Percentiles rank a stretch among this genome's conserved stretches.
phyloP scores from a whole-genome alignment of 2,113 vertebrate genomes.

The Quiscalus mexicanus region DNA sequence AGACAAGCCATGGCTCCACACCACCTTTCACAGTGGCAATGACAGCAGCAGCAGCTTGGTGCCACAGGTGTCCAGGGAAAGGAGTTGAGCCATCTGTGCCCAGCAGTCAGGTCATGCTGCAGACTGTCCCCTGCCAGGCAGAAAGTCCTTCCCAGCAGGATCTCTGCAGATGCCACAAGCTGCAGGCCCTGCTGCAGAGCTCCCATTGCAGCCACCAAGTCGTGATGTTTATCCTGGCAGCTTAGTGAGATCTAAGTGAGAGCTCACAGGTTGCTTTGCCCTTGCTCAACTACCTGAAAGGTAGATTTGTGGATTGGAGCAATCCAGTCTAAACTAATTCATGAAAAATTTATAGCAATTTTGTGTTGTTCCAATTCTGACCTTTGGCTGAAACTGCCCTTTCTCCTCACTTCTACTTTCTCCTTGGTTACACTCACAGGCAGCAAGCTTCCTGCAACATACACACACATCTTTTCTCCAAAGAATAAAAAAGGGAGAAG shows the following conservation, averaged over 20 bases:
- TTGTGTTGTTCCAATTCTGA: neutral
- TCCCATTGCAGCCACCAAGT: neutral
- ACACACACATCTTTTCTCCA: neutral
- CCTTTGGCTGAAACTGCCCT: neutral
- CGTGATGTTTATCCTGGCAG: neutral
- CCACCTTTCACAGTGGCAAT: neutral
- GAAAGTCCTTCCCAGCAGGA: neutral
- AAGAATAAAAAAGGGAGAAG: neutral
- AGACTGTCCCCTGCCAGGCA: neutral
- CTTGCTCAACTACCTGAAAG: neutral
- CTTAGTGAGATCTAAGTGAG: neutral
- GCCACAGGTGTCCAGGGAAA: neutral
- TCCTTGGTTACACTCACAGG: neutral
- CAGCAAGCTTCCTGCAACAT: neutral
- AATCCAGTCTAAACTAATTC: neutral
- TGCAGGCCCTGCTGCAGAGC: neutral
- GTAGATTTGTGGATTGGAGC: neutral
- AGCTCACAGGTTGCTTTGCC: neutral
- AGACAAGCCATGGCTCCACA: neutral
- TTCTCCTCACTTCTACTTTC: neutral
- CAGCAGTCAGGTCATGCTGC: neutral
- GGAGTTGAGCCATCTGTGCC: neutral
- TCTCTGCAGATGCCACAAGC: neutral
- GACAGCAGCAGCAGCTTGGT: neutral
- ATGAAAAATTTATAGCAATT: neutral